These are phyloP conservation scores for Tiphia femorata DNA, from an alignment of 2,888 invertebrate species.

Conservation along the genomic window DNA sequence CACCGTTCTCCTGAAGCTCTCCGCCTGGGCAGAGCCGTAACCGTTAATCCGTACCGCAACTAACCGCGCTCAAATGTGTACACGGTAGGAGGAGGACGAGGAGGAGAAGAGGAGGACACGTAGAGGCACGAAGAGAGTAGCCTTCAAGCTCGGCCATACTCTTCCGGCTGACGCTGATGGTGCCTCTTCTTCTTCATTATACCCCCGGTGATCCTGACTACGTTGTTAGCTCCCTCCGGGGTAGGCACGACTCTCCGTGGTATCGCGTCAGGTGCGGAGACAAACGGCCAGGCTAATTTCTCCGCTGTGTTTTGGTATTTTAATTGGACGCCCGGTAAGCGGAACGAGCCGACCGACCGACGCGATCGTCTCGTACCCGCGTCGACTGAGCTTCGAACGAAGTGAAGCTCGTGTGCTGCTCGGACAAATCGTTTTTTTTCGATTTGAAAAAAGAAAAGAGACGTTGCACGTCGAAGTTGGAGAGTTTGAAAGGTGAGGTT, in stretches of 20 bases:
- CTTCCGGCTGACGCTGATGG: slow-evolving; percentile 24
- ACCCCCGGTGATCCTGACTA: slow-evolving; percentile 22
- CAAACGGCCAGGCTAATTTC: slow-evolving; percentile 13
- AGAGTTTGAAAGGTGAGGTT: too few species aligned
- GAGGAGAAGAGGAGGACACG: not conserved
- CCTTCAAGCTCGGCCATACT: slow-evolving; percentile 22
- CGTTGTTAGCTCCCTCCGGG: slow-evolving; percentile 24
- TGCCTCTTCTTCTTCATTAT: slow-evolving; percentile 40
- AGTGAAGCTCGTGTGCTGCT: too few species aligned
- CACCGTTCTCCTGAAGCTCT: not conserved
- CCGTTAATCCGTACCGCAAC: slow-evolving; percentile 49
- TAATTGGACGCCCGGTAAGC: not conserved
- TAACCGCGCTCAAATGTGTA: slow-evolving; percentile 43
- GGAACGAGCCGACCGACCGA: not conserved
- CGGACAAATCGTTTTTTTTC: too few species aligned
- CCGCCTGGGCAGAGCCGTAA: slow-evolving; percentile 31
- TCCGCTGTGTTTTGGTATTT: slow-evolving; percentile 7
- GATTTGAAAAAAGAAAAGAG: too few species aligned
- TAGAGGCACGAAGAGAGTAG: slow-evolving; percentile 5
- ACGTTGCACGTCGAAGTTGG: too few species aligned
- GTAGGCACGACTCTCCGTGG: slow-evolving; percentile 8
- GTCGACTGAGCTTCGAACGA: too few species aligned
- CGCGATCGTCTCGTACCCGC: not conserved
- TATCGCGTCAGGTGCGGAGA: slow-evolving; percentile 2
- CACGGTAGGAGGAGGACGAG: slow-evolving; percentile 17